A percentile compares a stretch with the other conserved stretches of the same genome.
These are phyloP conservation scores for Iselma pallidipennis DNA, from an alignment of 2,888 invertebrate species.

Conservation along the genomic window DNA sequence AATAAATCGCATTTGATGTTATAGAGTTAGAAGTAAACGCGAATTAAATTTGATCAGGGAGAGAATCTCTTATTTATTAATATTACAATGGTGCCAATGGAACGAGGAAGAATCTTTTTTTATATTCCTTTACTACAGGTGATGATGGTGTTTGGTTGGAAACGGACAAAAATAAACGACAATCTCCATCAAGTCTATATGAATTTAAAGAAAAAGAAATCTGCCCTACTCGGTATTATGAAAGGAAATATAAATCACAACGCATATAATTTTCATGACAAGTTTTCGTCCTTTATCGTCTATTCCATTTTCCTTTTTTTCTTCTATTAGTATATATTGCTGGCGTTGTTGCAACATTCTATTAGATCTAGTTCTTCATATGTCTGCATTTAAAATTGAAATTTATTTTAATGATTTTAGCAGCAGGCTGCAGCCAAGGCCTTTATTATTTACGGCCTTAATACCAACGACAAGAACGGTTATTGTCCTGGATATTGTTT, in stretches of 20 bases:
- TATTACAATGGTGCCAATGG: background rate
- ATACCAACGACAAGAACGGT: background rate
- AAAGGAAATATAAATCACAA: too few relatives aligned
- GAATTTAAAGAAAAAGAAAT: too few relatives aligned
- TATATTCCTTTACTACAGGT: too few relatives aligned
- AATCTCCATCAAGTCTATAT: too few relatives aligned
- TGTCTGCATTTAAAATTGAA: background rate
- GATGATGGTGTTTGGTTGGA: too few relatives aligned
- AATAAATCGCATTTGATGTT: slow-evolving; percentile 15
- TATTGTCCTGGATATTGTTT: background rate
- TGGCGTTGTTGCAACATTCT: background rate
- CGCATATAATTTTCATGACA: too few relatives aligned
- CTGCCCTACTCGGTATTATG: too few relatives aligned
- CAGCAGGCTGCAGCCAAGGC: background rate
- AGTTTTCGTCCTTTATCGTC: too few relatives aligned
- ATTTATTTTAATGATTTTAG: background rate
- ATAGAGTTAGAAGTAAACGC: slow-evolving; percentile 6
- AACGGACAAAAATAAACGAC: too few relatives aligned
- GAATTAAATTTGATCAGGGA: slow-evolving; percentile 11
- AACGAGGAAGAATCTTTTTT: too few relatives aligned
- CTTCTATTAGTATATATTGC: too few relatives aligned
- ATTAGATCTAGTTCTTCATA: background rate
- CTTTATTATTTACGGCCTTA: background rate
- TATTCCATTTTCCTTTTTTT: too few relatives aligned
- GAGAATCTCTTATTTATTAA: background rate